phyloP scores from a whole-genome alignment of 37 sponge, comb jelly and placozoan species.

The Corticium candelabrum region DNA sequence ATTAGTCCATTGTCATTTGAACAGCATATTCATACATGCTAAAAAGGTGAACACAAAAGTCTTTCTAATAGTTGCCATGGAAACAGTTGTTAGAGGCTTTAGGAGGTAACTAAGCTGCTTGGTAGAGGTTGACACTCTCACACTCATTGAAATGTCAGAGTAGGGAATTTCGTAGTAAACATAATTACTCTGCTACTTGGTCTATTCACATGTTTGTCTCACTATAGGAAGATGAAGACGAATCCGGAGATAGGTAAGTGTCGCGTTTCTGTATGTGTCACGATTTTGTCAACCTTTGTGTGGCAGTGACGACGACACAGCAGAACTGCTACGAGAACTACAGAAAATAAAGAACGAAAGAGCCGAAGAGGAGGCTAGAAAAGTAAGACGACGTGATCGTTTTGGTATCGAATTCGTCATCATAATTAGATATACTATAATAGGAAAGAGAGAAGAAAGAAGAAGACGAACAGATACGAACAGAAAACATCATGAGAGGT shows the following conservation, averaged over 20 bases:
- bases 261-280: too few relatives aligned
- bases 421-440: not conserved
- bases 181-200: not conserved
- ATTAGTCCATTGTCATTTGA: too few relatives aligned
- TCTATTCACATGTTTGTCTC: not conserved
- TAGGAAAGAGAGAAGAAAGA: conserved; percentile 76
- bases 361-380: conserved; percentile 47
- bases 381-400: conserved; percentile 9
- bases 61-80: too few relatives aligned
- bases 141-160: too few relatives aligned
- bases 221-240: conserved; percentile 22
- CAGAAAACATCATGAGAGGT: conserved; percentile 81
- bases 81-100: too few relatives aligned
- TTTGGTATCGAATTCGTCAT: not conserved
- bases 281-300: too few relatives aligned
- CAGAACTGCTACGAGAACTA: conserved; percentile 82
- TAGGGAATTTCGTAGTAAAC: not conserved
- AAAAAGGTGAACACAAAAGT: too few relatives aligned
- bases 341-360: conserved; percentile 84
- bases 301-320: conserved; percentile 88
- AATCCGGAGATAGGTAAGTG: conserved; percentile 24
- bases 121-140: too few relatives aligned
- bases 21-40: too few relatives aligned
- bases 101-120: too few relatives aligned
- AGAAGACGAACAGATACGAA: conserved; percentile 89